Conservation (phyloP, 2,797 vertebrate species). For the Nothura maculosa region DNA sequence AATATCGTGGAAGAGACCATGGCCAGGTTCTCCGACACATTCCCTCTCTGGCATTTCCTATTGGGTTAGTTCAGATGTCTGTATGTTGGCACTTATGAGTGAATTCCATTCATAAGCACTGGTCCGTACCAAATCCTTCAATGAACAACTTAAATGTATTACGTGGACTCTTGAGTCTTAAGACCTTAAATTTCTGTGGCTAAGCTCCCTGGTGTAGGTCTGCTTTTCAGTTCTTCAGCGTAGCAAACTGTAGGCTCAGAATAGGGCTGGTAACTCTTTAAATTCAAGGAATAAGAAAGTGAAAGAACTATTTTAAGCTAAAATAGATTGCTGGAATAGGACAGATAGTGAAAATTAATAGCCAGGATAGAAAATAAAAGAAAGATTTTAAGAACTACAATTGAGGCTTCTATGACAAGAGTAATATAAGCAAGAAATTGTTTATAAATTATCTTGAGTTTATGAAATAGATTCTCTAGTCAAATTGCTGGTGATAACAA, state of each 20-base stretch:
- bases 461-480: neutral
- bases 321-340: neutral
- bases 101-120: neutral
- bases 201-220: accelerated
- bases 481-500: neutral
- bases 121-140: neutral
- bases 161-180: neutral
- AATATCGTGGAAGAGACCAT: neutral
- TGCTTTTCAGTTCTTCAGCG: neutral
- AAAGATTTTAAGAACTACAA: neutral
- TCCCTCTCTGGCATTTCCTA: neutral
- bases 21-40: neutral
- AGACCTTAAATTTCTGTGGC: neutral
- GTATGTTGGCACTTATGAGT: neutral
- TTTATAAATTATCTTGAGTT: neutral
- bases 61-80: neutral
- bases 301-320: neutral
- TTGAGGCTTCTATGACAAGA: neutral
- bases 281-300: neutral
- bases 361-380: neutral
- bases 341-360: neutral
- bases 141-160: neutral
- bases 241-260: neutral
- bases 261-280: neutral
- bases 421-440: neutral